Percentiles rank a stretch among this genome's conserved stretches.
Evolutionary conservation across 2,888 invertebrate genomes (phyloP).

Genomic region (Hybos culiciformis): DNA sequence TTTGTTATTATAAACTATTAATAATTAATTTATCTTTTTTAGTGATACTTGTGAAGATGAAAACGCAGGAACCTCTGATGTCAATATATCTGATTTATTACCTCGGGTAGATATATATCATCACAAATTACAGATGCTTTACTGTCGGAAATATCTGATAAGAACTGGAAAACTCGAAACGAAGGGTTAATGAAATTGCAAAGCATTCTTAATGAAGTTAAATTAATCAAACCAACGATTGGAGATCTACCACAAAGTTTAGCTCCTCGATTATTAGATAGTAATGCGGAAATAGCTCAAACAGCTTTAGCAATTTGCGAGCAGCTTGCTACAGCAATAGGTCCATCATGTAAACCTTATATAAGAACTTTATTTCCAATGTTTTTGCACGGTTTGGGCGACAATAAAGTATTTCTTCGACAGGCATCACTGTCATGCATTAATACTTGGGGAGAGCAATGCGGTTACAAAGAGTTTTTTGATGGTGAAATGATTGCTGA

Average conservation of each 20-base stretch:
- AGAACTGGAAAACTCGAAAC: constrained; percentile 73
- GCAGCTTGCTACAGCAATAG: constrained; percentile 68
- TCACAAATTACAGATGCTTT: constrained; percentile 68
- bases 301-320: constrained; percentile 73
- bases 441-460: constrained; percentile 71
- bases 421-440: constrained; percentile 69
- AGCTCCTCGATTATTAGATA: constrained; percentile 65
- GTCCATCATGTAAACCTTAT: constrained; percentile 63
- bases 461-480: constrained; percentile 66
- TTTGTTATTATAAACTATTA: too few relatives aligned
- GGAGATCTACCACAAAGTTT: constrained; percentile 75
- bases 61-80: constrained; percentile 16
- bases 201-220: constrained; percentile 43
- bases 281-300: constrained; percentile 84
- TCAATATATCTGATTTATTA: constrained; percentile 52
- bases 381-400: constrained; percentile 66
- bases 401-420: constrained; percentile 66
- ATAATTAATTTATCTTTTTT: background rate
- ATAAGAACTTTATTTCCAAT: constrained; percentile 72
- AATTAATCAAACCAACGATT: constrained; percentile 67
- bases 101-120: constrained; percentile 70
- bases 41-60: constrained; percentile 9
- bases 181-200: constrained; percentile 38
- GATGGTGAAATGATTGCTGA: constrained; percentile 84
- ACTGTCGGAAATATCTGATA: constrained; percentile 68